Percentiles rank a stretch among this genome's conserved stretches.
phyloP scores from a whole-genome alignment of 2,888 invertebrate genomes.

The Aromia moschata region DNA sequence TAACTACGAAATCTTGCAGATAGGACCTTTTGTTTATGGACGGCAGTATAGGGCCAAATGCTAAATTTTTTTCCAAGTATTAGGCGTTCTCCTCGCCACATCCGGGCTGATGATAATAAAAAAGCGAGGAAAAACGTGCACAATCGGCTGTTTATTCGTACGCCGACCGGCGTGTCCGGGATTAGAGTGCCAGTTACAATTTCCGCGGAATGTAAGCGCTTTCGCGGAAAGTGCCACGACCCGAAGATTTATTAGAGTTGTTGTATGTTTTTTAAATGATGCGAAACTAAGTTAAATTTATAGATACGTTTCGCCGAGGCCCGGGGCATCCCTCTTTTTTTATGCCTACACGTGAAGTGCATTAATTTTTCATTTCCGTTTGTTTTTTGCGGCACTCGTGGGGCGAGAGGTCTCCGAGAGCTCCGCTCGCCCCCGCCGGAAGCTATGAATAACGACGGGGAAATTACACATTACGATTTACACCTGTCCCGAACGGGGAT shows the following conservation, averaged over 20 bases:
- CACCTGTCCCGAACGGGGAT: conserved; percentile 6
- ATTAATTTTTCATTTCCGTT: conserved; percentile 25
- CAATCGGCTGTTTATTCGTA: neutral
- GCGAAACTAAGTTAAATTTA: conserved; percentile 25
- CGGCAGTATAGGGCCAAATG: no score
- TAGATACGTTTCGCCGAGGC: conserved; percentile 20
- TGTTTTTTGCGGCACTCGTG: conserved; percentile 5
- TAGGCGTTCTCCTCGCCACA: no score
- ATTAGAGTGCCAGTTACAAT: conserved; percentile 8
- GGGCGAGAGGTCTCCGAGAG: neutral
- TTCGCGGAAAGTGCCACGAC: conserved; percentile 4
- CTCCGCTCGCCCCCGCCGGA: conserved; percentile 6
- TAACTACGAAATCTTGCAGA: no score
- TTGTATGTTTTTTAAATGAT: conserved; percentile 21
- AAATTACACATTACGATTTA: conserved; percentile 13
- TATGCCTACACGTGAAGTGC: conserved; percentile 19
- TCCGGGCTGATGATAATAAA: no score
- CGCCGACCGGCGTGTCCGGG: neutral
- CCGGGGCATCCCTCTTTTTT: conserved; percentile 12
- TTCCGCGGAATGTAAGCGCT: conserved; percentile 13
- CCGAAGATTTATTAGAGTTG: conserved; percentile 12
- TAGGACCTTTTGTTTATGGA: no score
- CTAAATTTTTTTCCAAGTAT: no score
- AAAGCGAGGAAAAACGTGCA: no score
- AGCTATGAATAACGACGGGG: conserved; percentile 21